These are phyloP conservation scores for Maconellicoccus hirsutus DNA, from an alignment of 1,140 invertebrate genomes.

Conservation along the genomic window DNA sequence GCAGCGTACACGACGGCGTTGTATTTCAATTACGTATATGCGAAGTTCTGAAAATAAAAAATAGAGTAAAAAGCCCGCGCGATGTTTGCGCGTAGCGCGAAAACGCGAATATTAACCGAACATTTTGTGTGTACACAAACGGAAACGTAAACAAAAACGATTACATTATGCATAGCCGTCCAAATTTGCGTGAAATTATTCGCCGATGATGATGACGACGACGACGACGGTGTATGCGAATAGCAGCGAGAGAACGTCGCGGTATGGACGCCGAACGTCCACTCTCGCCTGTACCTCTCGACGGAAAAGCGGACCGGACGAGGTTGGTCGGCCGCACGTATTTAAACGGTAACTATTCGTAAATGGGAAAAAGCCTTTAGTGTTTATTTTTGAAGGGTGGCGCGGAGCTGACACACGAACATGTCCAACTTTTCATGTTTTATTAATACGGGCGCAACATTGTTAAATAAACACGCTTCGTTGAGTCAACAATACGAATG, in stretches of 20 bases:
- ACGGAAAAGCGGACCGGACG: no score
- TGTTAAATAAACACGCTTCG: conserved; percentile 3
- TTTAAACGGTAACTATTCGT: not conserved
- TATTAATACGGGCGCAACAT: not conserved
- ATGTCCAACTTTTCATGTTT: conserved; percentile 9
- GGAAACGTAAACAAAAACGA: conserved; percentile 3
- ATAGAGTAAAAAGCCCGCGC: no score
- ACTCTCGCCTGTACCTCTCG: no score
- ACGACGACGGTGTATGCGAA: no score
- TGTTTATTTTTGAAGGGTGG: not conserved
- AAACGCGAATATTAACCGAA: not conserved
- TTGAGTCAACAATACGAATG: not conserved
- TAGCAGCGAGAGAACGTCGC: no score
- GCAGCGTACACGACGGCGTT: no score
- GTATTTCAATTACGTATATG: no score
- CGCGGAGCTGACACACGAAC: not conserved
- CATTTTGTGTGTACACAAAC: not conserved
- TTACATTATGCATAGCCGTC: not conserved
- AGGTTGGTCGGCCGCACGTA: not conserved
- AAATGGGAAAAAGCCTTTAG: not conserved
- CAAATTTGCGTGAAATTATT: not conserved
- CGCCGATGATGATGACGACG: not conserved
- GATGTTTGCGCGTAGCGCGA: not conserved
- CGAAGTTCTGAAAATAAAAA: no score
- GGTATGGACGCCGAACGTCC: no score